Evolutionary conservation across 2,888 invertebrate genomes (phyloP), one percentile per base, ranked within the genome.

Genomic region (Odontocolon sp.): DNA sequence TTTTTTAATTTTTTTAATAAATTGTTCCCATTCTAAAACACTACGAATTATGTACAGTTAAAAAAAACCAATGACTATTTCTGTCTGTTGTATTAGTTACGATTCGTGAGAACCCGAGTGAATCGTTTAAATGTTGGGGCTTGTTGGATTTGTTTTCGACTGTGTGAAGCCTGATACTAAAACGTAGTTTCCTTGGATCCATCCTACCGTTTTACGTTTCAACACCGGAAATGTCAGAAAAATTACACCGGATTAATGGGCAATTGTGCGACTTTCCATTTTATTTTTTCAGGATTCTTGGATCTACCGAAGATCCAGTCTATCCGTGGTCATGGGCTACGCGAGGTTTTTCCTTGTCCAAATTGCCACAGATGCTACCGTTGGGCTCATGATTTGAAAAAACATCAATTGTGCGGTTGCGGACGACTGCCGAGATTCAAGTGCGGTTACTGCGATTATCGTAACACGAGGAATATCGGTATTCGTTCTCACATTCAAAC

Each of bases 401-500:
- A 86, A 47, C 90, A 90, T 72, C 83, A 87, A 42, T 86, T 86
- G 71, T 88, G 88, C 81, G 91, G 91, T 76, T 90, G 91, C 69
- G 89, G 89, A 5, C 89, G 90, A 80, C 82, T 81, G 2, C 89
- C 90, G 8, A 83, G 90, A 69, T 91, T 91, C 77, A 86, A 85
- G 71, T 91, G 91, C 75, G 89, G 89, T 21, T 86, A 88, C 54
- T 91, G 91, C 77, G 79, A 81, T 5, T 87, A 80, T 75, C 80
- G 77, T n/a, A 64, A 77, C 8, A 79, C n/a, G 74, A 68, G 77
- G 79, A 61, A 72, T 70, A 9, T 93, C 94, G 90, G 95, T 91
- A 94, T 95, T 84, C 94, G 93, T 87, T 94, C 94, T 84, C 95
- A 95, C 90, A 92, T 95, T 84, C 93, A 92, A 86, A 93, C 93